Conservation (phyloP, 2,888 invertebrate species). For the Neelides folsomi region DNA sequence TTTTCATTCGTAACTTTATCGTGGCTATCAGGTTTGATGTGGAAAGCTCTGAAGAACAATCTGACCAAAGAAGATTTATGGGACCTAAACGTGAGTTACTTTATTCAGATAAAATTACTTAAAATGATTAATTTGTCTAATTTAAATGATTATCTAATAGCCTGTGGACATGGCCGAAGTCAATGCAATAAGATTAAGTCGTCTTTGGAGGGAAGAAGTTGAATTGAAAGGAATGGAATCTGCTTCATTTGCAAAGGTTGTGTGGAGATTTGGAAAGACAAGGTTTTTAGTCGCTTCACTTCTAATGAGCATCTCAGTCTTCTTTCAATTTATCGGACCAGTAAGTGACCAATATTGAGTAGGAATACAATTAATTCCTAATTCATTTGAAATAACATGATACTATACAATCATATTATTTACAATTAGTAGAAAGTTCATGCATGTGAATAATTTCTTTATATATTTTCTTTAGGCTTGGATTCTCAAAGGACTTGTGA, state of each 20-base stretch:
- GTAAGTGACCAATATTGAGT: slow-evolving; percentile 35
- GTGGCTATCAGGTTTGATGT: slow-evolving; percentile 39
- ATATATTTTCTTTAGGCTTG: slow-evolving; percentile 17
- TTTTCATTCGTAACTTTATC: slow-evolving; percentile 37
- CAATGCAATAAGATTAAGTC: slow-evolving; percentile 34
- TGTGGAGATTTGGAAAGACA: slow-evolving; percentile 36
- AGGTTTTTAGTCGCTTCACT: slow-evolving; percentile 36
- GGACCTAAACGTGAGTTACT: slow-evolving; percentile 32
- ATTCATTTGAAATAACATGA: too few relatives aligned
- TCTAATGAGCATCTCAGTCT: slow-evolving; percentile 35
- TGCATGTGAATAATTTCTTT: too few relatives aligned
- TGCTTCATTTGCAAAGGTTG: slow-evolving; percentile 36
- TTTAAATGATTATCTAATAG: slow-evolving; percentile 18
- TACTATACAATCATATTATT: too few relatives aligned
- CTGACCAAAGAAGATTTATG: slow-evolving; percentile 35
- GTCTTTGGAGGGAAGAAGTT: slow-evolving; percentile 38
- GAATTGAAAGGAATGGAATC: slow-evolving; percentile 34
- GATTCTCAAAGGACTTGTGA: slow-evolving; percentile 21
- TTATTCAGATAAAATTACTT: not conserved
- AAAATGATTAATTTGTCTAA: slow-evolving; percentile 7
- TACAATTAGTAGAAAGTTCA: too few relatives aligned
- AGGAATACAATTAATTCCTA: too few relatives aligned
- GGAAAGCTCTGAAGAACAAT: slow-evolving; percentile 37
- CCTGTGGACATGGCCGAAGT: slow-evolving; percentile 35
- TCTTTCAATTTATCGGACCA: slow-evolving; percentile 38